phyloP scores from a whole-genome alignment of 2,888 invertebrate species.

The Oegoconia quadripuncta region DNA sequence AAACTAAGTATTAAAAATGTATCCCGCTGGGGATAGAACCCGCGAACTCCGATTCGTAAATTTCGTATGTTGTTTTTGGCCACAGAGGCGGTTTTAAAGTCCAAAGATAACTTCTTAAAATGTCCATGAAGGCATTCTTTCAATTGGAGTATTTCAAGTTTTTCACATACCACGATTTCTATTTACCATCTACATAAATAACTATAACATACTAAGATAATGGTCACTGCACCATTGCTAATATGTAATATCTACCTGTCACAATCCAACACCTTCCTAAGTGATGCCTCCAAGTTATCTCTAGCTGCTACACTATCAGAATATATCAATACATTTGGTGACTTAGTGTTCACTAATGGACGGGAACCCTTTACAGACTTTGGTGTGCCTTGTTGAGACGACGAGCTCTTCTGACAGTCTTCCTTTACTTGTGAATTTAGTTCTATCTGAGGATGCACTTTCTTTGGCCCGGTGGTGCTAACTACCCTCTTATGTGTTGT shows the following conservation, averaged over 20 bases:
- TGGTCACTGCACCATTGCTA: too few species aligned
- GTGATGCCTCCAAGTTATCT: constrained; percentile 85
- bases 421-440: constrained; percentile 47
- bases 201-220: too few species aligned
- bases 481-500: constrained; percentile 71
- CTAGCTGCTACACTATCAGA: constrained; percentile 87
- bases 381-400: constrained; percentile 49
- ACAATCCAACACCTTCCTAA: constrained; percentile 83
- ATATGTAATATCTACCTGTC: constrained; percentile 79
- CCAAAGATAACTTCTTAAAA: too few species aligned
- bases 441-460: constrained; percentile 50
- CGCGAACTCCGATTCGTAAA: too few species aligned
- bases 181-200: too few species aligned
- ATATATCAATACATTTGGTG: constrained; percentile 89
- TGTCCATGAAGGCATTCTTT: too few species aligned
- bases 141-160: too few species aligned
- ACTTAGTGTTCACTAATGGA: constrained; percentile 81
- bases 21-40: too few species aligned
- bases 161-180: too few species aligned
- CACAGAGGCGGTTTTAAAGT: too few species aligned
- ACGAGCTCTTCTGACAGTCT: constrained; percentile 40
- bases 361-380: constrained; percentile 69
- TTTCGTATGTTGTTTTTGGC: too few species aligned
- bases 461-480: constrained; percentile 67
- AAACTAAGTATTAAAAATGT: too few species aligned